Conservation (phyloP, 2,113 vertebrate species). For the Lycaon pictus region DNA sequence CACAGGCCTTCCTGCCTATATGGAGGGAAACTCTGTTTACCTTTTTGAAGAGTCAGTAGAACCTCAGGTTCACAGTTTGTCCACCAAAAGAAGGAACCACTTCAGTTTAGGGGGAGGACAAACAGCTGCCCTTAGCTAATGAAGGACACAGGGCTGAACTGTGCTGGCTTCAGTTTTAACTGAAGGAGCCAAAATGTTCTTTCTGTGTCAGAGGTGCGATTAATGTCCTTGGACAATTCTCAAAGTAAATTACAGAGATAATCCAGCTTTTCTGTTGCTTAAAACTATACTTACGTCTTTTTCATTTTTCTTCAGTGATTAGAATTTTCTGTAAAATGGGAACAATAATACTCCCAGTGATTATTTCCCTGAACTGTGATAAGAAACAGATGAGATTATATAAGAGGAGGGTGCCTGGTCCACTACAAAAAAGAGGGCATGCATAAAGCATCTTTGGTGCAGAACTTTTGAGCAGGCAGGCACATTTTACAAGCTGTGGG, state of each 20-base stretch:
- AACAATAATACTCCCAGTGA: not conserved
- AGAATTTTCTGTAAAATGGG: not conserved
- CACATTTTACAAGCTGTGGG: not conserved
- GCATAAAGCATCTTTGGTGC: rapidly evolving
- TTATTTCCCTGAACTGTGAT: not conserved
- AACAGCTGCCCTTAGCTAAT: not conserved
- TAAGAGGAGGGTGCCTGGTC: not conserved
- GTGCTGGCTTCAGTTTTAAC: not conserved
- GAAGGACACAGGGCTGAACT: not conserved
- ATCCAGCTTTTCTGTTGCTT: not conserved
- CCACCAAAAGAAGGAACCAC: not conserved
- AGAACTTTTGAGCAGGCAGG: not conserved
- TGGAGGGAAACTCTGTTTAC: conserved; percentile 43
- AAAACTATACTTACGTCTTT: not conserved
- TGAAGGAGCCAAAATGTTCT: not conserved
- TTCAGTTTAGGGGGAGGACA: not conserved
- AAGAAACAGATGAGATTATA: not conserved
- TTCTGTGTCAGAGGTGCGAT: not conserved
- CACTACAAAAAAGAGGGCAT: rapidly evolving
- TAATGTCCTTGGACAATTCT: conserved; percentile 43
- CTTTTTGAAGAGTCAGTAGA: conserved; percentile 63
- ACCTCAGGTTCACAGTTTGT: not conserved
- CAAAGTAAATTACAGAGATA: not conserved
- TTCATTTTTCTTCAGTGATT: not conserved
- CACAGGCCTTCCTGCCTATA: not conserved